Percentiles rank a stretch among this genome's conserved stretches.
Evolutionary conservation across 2,797 vertebrate species (phyloP).

Genomic region (Psittacula echo): DNA sequence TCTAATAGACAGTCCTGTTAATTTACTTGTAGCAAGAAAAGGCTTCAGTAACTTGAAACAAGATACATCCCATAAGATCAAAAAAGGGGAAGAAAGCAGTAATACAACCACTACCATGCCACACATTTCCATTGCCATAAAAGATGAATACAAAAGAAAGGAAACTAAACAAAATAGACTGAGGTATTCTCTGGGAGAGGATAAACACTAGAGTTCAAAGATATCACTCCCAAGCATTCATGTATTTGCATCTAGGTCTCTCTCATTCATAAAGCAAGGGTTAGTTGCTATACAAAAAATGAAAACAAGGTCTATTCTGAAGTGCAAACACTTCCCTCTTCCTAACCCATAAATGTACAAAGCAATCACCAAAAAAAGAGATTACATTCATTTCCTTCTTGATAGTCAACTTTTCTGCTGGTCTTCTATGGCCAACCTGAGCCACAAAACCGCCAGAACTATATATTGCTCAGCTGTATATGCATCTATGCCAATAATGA

Average conservation of each 20-base stretch:
- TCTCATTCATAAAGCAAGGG: not conserved
- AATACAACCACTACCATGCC: not conserved
- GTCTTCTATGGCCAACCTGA: not conserved
- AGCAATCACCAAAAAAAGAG: not conserved
- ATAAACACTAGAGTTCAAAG: not conserved
- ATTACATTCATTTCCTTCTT: not conserved
- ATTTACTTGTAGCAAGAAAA: not conserved
- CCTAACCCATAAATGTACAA: not conserved
- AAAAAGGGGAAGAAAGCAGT: not conserved
- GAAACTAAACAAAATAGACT: not conserved
- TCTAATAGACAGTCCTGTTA: not conserved
- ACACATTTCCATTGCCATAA: not conserved
- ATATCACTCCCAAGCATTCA: too few relatives aligned
- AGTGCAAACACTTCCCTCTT: not conserved
- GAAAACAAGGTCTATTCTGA: not conserved
- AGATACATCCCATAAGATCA: not conserved
- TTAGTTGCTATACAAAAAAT: not conserved
- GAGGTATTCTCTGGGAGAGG: not conserved
- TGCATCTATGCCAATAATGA: not conserved
- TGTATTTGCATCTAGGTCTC: not conserved
- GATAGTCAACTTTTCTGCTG: not conserved
- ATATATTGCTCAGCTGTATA: not conserved
- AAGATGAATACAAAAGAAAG: not conserved
- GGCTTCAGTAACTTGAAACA: not conserved
- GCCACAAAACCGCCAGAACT: not conserved